These are phyloP conservation scores for Euphydryas editha DNA, from an alignment of 2,888 invertebrate species.

Conservation along the genomic window DNA sequence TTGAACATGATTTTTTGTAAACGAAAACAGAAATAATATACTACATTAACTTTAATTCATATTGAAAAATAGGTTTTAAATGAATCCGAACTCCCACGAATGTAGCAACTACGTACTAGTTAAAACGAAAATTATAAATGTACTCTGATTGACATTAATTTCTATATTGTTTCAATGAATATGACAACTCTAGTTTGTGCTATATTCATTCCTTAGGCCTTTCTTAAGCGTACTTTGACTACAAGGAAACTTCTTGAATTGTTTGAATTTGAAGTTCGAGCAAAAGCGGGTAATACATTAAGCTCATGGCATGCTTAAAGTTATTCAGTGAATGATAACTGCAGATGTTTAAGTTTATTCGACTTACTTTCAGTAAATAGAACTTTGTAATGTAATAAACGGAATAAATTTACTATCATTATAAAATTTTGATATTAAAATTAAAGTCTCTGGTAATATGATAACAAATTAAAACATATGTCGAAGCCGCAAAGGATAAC, in stretches of 20 bases:
- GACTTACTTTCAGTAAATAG: constrained; percentile 15
- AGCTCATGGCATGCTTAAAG: constrained; percentile 37
- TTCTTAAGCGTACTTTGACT: constrained; percentile 20
- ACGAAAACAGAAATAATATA: too few species aligned
- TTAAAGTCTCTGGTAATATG: too few species aligned
- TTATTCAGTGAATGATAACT: constrained; percentile 37
- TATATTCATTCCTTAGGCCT: constrained; percentile 5
- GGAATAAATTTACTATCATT: not conserved
- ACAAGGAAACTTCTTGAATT: constrained; percentile 24
- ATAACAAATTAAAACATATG: too few species aligned
- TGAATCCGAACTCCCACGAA: not conserved
- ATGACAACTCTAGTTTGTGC: constrained; percentile 4
- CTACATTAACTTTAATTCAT: not conserved
- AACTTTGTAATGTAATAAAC: not conserved
- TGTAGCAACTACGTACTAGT: not conserved
- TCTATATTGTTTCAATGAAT: constrained; percentile 6
- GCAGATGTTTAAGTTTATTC: constrained; percentile 23
- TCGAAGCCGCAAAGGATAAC: too few species aligned
- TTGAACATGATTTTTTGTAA: too few species aligned
- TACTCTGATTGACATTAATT: constrained; percentile 4
- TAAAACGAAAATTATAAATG: not conserved
- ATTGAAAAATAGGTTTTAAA: not conserved
- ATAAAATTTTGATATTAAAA: too few species aligned
- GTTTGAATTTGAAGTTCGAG: constrained; percentile 1
- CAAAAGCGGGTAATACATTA: constrained; percentile 28